These are phyloP conservation scores for Elgonia sp. DNA, from an alignment of 2,888 invertebrate species.

Conservation along the genomic window DNA sequence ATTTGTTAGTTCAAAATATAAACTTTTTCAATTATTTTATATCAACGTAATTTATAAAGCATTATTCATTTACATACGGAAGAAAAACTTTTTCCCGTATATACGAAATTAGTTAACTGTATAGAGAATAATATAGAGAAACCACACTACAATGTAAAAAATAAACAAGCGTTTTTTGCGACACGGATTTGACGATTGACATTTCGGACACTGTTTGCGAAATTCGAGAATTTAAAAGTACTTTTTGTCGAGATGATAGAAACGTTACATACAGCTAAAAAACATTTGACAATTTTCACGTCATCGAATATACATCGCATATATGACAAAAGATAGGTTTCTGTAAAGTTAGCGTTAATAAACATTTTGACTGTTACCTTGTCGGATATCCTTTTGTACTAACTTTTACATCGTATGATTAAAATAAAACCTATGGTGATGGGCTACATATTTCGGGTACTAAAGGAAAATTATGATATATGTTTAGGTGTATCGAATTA, in stretches of 20 bases:
- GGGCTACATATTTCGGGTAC: too few species aligned
- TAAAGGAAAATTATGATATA: too few species aligned
- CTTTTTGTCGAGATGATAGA: conserved; percentile 37
- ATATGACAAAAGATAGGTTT: conserved; percentile 13
- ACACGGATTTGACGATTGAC: conserved; percentile 38
- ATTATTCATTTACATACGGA: too few species aligned
- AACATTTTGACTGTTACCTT: conserved; percentile 13
- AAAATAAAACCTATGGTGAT: too few species aligned
- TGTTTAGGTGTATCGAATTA: too few species aligned
- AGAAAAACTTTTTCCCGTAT: not conserved
- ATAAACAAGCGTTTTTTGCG: conserved; percentile 14
- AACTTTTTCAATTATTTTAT: too few species aligned
- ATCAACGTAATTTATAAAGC: too few species aligned
- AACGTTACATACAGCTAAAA: conserved; percentile 6
- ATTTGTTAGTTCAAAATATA: too few species aligned
- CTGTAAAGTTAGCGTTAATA: conserved; percentile 13
- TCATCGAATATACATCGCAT: conserved; percentile 7
- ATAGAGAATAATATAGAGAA: not conserved
- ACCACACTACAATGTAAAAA: not conserved
- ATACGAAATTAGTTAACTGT: not conserved
- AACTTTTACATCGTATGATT: not conserved
- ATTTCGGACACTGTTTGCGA: conserved; percentile 45
- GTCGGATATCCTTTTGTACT: not conserved
- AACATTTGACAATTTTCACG: conserved; percentile 16
- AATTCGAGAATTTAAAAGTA: conserved; percentile 53